A percentile compares a stretch with the other conserved stretches of the same genome.
Evolutionary conservation across 2,888 invertebrate genomes (phyloP).

Genomic region (Cheilosia grossa): DNA sequence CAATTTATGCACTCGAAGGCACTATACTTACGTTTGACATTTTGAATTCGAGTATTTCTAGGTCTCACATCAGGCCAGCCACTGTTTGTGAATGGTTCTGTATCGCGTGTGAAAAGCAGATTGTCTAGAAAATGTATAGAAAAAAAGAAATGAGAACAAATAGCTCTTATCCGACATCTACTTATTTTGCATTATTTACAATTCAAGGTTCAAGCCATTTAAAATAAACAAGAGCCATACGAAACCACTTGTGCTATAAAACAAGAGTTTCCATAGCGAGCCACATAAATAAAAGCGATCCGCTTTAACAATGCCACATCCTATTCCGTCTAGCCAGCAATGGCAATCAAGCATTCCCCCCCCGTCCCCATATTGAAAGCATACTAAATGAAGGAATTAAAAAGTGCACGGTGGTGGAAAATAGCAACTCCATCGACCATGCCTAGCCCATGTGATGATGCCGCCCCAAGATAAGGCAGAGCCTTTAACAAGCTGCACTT

Average conservation of each 20-base stretch:
- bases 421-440: slow-evolving; percentile 15
- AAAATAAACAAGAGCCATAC: slow-evolving; percentile 27
- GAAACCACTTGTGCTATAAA: slow-evolving; percentile 33
- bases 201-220: slow-evolving; percentile 68
- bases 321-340: slow-evolving; percentile 70
- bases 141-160: slow-evolving; percentile 9
- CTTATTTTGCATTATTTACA: slow-evolving; percentile 39
- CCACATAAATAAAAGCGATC: slow-evolving; percentile 46
- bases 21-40: slow-evolving; percentile 65
- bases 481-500: slow-evolving; percentile 50
- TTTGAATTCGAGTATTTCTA: slow-evolving; percentile 46
- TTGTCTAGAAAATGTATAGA: slow-evolving; percentile 59
- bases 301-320: slow-evolving; percentile 38
- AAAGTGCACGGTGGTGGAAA: neutral
- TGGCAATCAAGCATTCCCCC: slow-evolving; percentile 53
- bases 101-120: slow-evolving; percentile 68
- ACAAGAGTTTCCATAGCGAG: slow-evolving; percentile 56
- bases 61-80: slow-evolving; percentile 63
- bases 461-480: slow-evolving; percentile 51
- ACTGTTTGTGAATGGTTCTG: slow-evolving; percentile 33
- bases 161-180: slow-evolving; percentile 23
- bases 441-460: slow-evolving; percentile 47
- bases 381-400: slow-evolving; percentile 36
- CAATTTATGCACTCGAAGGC: slow-evolving; percentile 5
- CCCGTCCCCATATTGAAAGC: neutral